Evolutionary conservation across 2,797 vertebrate species (phyloP), one percentile per base, ranked within the genome.

Genomic region (Carcharodon carcharias): DNA sequence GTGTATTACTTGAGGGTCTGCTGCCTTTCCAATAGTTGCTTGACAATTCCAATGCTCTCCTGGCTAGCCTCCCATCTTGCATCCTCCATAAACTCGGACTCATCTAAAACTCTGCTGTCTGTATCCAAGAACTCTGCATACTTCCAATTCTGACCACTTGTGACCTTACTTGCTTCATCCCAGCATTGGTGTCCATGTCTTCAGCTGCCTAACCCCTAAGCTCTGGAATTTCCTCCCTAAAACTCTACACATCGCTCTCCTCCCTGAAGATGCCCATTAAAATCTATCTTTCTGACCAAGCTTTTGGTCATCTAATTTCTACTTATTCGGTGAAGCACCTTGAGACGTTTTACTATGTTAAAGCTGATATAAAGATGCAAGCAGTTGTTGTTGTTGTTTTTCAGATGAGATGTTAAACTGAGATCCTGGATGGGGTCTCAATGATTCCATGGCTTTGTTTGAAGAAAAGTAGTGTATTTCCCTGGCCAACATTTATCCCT

Each of bases 241-340:
- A 50, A 50, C 45, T 50, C 45, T 50, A 50, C 45, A 50, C 45
- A 50, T 50, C 45, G 0, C 45, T 50, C 45, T 50, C 45, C 45
- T 50, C 45, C 45, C 45, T 82, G 11, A 40, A 40, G 77, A 40
- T 69, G 23, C 77, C 40, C n/a, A n/a, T 82, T 40, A 82, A 82
- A 82, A 82, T 82, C 77, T 18, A 82, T 4, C 35, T 82, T 31
- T 40, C 35, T 40, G n/a, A 40, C 12, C n/a, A 40, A 40, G 4
- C n/a, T 82, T 82, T 82, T 82, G 77, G 35, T 82, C 77, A 80
- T 11, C n/a, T 80, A 80, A 80, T 80, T n/a, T 82, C 77, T n/a
- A 3, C 77, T 82, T 82, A 40, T 82, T 35, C 14, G 12, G 77
- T n/a, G 77, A 80, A 80, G 7, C 31, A n/a, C 77, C 31, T 80